A percentile compares a stretch with the other conserved stretches of the same genome.
Conservation (phyloP, 2,797 vertebrate genomes). For the Sciurus carolinensis region DNA sequence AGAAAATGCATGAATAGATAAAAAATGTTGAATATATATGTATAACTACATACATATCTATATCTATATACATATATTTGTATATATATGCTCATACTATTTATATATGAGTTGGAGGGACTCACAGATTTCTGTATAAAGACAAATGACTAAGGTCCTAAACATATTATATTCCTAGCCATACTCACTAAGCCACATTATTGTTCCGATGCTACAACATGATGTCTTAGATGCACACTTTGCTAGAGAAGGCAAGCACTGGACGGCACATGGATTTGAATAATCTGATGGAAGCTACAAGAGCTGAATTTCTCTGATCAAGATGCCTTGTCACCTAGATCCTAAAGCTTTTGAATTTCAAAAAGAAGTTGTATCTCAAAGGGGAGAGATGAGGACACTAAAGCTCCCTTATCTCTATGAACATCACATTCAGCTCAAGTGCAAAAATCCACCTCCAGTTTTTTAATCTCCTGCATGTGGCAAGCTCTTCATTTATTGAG, state of each 20-base stretch:
- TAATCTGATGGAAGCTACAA: slow-evolving; percentile 83
- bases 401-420: slow-evolving; percentile 84
- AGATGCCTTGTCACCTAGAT: slow-evolving; percentile 81
- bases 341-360: slow-evolving; percentile 81
- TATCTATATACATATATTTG: background rate
- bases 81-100: too few species aligned
- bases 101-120: background rate
- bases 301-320: slow-evolving; percentile 83
- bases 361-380: slow-evolving; percentile 70
- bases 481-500: slow-evolving; percentile 79
- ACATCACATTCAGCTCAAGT: slow-evolving; percentile 81
- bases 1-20: background rate
- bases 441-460: slow-evolving; percentile 78
- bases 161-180: background rate
- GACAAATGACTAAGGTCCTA: background rate
- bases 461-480: slow-evolving; percentile 86
- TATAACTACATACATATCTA: too few species aligned
- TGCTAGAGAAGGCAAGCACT: slow-evolving; percentile 81
- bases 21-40: too few species aligned
- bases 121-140: background rate
- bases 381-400: slow-evolving; percentile 77
- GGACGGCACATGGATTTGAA: slow-evolving; percentile 83
- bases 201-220: slow-evolving; percentile 75
- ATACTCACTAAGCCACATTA: background rate
- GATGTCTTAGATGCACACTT: slow-evolving; percentile 78